phyloP scores from a whole-genome alignment of 2,888 invertebrate species.

The Watsonalla cultraria region DNA sequence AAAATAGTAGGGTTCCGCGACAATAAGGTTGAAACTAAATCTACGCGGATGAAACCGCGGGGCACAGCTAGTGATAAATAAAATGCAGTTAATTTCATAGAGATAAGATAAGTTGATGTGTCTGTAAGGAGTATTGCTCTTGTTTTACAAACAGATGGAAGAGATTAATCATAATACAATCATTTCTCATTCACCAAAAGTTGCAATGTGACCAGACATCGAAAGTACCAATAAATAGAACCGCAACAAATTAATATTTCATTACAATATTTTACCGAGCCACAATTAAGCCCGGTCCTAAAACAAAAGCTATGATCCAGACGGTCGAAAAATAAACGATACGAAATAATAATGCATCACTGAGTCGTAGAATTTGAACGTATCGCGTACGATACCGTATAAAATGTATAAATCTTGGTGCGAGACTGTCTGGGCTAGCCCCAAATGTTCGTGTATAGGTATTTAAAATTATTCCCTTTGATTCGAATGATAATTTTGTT shows the following conservation, averaged over 20 bases:
- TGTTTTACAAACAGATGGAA: too few species aligned
- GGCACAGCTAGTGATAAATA: too few species aligned
- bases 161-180: too few species aligned
- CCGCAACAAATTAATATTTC: conserved; percentile 5
- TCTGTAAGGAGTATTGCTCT: too few species aligned
- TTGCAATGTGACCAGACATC: neutral
- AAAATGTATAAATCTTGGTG: conserved; percentile 67
- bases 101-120: too few species aligned
- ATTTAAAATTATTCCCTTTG: conserved; percentile 79
- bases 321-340: conserved; percentile 49
- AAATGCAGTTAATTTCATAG: too few species aligned
- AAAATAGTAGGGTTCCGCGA: too few species aligned
- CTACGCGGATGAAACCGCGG: too few species aligned
- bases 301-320: conserved; percentile 58
- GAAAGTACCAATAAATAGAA: neutral
- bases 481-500: conserved; percentile 76
- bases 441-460: conserved; percentile 64
- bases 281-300: conserved; percentile 43
- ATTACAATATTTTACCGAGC: conserved; percentile 21
- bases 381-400: conserved; percentile 38
- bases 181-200: too few species aligned
- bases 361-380: conserved; percentile 62
- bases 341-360: conserved; percentile 61
- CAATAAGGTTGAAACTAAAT: too few species aligned
- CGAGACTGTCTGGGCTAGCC: conserved; percentile 60